Evolutionary conservation across 2,113 vertebrate genomes (phyloP), one percentile per base, ranked within the genome.

Genomic region (Hemicordylus capensis): DNA sequence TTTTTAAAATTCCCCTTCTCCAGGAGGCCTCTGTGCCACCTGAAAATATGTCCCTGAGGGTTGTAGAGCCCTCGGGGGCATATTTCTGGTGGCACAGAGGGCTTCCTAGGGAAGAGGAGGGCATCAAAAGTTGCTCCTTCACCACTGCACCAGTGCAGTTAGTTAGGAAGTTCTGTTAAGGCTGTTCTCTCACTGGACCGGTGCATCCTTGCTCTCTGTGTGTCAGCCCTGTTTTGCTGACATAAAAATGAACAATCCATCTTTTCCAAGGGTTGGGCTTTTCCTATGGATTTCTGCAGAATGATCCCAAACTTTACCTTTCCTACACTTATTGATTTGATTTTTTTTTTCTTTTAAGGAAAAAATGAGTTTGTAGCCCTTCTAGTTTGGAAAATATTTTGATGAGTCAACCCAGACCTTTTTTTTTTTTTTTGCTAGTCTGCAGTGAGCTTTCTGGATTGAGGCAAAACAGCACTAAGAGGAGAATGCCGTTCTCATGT

Each of bases 201-300:
- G n/a, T n/a, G n/a, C n/a, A n/a, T n/a, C n/a, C n/a, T n/a, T n/a
- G n/a, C n/a, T n/a, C n/a, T n/a, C n/a, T n/a, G n/a, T n/a, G n/a
- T n/a, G n/a, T n/a, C 92, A 91, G 90, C 87, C 93, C 89, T 75
- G 24, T 85, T 89, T 93, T 92, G 89, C 88, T 76, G 92, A 76
- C 85, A 89, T 80, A 91, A 90, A 93, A 91, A 85, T 56, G 54
- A 85, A 61, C 51, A 51, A 87, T 88, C 90, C 87, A 89, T 90
- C 73, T 42, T 59, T 87, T 84, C 70, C 78, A 54, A 89, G 90
- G 81, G 81, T 92, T 94, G 92, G 93, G 92, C 83, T 77, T 70
- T 70, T 90, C 91, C 94, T 94, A 92, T 93, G 92, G 92, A 85
- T 77, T 86, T 95, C 87, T 91, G 88, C 91, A 94, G 85, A 92